Base-by-base conservation (phyloP, 2,797 vertebrate genomes). In the Xyrichtys novacula region DNA sequence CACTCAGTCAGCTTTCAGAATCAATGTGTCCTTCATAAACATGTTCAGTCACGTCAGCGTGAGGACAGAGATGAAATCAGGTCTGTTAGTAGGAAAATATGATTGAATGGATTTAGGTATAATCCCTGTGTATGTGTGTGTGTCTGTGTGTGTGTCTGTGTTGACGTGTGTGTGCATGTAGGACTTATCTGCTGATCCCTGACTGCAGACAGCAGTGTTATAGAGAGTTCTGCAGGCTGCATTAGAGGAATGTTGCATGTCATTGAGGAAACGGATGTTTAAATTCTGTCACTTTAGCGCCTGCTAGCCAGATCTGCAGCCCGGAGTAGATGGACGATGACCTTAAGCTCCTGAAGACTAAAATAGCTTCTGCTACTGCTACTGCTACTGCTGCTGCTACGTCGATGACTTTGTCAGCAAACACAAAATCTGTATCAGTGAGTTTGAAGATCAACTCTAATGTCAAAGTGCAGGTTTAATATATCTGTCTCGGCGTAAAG, bases 241-340 rank as follows among this genome's bases (percentile, higher is more conserved):
- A 26, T 65, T 26, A 49, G 40, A 14, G 28, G 20, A 80, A 71
- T 65, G 49, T 71, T 23, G 40, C 71, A 62, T 52, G 50, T 26
- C 8, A 5, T 23, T 71, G 57, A 39, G 8, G 55, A 68, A 59
- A 60, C 48, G 58, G 11, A n/a, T 28, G 49, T 48, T 38, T 23
- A 14, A 38, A 44, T 49, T 61, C 28, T 61, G 38, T 65, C 6
- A 29, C 38, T 50, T 28, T n/a, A 32, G 19, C 19, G 32, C 14
- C 15, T 36, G n/a, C n/a, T n/a, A n/a, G n/a, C n/a, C n/a, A n/a
- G n/a, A n/a, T n/a, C n/a, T n/a, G n/a, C n/a, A n/a, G n/a, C 9
- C 17, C 3, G 17, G 16, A 39, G 36, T 16, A 36, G 34, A 40
- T 4, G 19, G 17, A n/a, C 1, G 7, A n/a, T 39, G 16, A n/a